phyloP scores from a whole-genome alignment of 2,888 invertebrate genomes.

The Bimastos eiseni region DNA sequence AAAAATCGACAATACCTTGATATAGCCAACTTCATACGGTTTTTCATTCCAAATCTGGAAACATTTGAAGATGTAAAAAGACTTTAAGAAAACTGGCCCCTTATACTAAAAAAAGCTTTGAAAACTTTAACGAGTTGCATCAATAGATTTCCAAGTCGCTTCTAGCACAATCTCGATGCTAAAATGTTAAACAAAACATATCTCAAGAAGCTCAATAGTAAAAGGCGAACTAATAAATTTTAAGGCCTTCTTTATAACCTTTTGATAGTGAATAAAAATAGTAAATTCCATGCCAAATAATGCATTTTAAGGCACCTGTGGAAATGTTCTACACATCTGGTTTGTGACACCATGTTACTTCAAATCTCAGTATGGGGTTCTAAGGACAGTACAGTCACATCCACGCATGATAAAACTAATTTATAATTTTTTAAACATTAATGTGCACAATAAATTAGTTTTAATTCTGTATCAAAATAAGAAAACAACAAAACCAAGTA shows the following conservation, averaged over 20 bases:
- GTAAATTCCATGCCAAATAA: neutral
- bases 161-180: no score
- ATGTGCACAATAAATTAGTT: neutral
- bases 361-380: neutral
- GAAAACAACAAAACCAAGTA: neutral
- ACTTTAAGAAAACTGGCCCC: no score
- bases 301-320: neutral
- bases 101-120: no score
- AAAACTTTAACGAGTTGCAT: no score
- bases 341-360: neutral
- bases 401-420: neutral
- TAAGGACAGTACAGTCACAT: neutral
- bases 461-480: neutral
- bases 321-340: neutral
- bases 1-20: slow-evolving; percentile 42
- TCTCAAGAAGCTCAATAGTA: neutral
- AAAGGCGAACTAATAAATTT: neutral
- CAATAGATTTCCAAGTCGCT: no score
- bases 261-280: neutral
- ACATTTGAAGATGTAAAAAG: neutral
- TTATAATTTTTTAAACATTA: neutral
- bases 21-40: slow-evolving; percentile 49
- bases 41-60: slow-evolving; percentile 55
- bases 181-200: no score
- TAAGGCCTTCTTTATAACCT: neutral